A percentile compares a stretch with the other conserved stretches of the same genome.
Conservation (phyloP, 2,888 invertebrate species). For the Stenodera caucasica region DNA sequence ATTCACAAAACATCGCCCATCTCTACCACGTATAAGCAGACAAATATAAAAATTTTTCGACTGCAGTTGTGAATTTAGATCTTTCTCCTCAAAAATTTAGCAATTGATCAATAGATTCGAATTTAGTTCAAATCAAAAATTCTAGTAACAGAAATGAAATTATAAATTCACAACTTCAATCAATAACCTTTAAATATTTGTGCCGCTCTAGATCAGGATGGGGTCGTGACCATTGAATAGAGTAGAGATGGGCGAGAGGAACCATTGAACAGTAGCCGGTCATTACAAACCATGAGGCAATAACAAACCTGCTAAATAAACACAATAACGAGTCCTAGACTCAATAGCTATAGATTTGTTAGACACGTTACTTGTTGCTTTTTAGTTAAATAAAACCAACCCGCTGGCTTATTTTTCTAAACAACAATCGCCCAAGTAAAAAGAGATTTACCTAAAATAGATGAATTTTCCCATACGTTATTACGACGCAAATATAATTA, state of each 20-base stretch:
- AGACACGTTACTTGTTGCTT: slow-evolving; percentile 38
- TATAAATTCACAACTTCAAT: too few species aligned
- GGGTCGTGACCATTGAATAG: neutral
- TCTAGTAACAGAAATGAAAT: too few species aligned
- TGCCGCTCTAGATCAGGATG: too few species aligned
- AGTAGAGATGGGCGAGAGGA: neutral
- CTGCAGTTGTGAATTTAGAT: too few species aligned
- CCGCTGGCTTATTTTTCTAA: neutral
- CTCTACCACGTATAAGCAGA: neutral
- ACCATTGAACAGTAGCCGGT: slow-evolving; percentile 40
- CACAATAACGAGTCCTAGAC: slow-evolving; percentile 43
- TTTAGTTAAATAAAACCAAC: slow-evolving; percentile 6
- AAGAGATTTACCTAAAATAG: too few species aligned
- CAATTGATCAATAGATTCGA: too few species aligned
- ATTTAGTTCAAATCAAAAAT: too few species aligned
- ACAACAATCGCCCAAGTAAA: neutral
- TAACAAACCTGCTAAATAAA: slow-evolving; percentile 46
- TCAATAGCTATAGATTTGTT: slow-evolving; percentile 44
- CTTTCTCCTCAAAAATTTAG: too few species aligned
- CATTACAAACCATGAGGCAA: slow-evolving; percentile 48
- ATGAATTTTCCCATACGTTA: neutral
- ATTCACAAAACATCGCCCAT: neutral
- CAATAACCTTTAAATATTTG: too few species aligned
- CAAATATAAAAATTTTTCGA: too few species aligned
- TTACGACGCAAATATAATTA: too few species aligned